These are phyloP conservation scores for Ernsta delagoae DNA, from an alignment of 2,888 invertebrate species.

Conservation along the genomic window DNA sequence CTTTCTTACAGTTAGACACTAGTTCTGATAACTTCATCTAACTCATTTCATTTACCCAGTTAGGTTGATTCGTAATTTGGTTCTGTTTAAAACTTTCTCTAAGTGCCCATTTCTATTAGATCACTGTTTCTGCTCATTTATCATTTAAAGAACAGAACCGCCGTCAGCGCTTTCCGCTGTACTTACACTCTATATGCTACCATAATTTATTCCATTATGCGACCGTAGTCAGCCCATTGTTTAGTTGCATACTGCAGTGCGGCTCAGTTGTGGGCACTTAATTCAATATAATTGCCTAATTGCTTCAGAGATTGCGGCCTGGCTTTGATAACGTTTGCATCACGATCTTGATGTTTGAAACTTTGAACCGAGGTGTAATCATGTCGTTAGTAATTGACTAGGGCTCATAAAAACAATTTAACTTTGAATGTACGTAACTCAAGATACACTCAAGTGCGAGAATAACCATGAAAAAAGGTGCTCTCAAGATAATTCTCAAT, in stretches of 20 bases:
- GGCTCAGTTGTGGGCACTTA: conserved; percentile 39
- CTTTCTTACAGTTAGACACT: too few relatives aligned
- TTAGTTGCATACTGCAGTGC: conserved; percentile 27
- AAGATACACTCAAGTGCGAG: too few relatives aligned
- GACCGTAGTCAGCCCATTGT: conserved; percentile 33
- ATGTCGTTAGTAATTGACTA: conserved; percentile 2
- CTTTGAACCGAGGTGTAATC: conserved; percentile 27
- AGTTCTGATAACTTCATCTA: too few relatives aligned
- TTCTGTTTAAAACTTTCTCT: too few relatives aligned
- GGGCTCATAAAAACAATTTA: too few relatives aligned
- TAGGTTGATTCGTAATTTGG: too few relatives aligned
- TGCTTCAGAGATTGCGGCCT: conserved; percentile 42
- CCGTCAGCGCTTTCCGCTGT: conserved; percentile 26
- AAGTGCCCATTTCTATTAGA: neutral
- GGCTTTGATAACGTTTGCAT: conserved; percentile 44
- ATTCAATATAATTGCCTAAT: conserved; percentile 45
- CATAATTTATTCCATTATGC: conserved; percentile 32
- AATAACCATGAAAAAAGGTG: too few relatives aligned
- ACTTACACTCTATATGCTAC: conserved; percentile 6
- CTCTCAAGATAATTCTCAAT: too few relatives aligned
- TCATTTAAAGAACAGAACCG: conserved; percentile 28
- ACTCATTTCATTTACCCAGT: too few relatives aligned
- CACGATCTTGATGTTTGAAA: conserved; percentile 34
- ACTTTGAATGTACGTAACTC: too few relatives aligned
- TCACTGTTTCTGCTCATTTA: neutral